Evolutionary conservation across 2,113 vertebrate genomes (phyloP).

Genomic region (Zosterops japonicus): DNA sequence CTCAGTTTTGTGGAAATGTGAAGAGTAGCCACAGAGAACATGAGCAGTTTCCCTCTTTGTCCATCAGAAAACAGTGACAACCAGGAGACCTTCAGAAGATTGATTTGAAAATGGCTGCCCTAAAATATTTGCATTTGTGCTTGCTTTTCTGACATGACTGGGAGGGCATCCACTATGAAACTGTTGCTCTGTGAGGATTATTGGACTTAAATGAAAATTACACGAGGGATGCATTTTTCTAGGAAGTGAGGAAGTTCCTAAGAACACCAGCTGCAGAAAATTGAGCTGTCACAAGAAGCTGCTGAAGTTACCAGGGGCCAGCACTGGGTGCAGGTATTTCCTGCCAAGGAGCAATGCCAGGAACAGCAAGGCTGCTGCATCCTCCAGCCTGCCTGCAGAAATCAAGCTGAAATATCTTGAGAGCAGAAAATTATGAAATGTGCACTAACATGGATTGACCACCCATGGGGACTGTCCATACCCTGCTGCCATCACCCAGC

Average conservation of each 20-base stretch:
- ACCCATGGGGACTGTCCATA: rapidly evolving
- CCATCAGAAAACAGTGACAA: neutral
- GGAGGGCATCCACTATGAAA: neutral
- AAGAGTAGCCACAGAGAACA: neutral
- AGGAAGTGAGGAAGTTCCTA: neutral
- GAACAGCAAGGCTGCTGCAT: neutral
- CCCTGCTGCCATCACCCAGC: too few relatives aligned
- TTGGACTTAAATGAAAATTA: neutral
- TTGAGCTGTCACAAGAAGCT: neutral
- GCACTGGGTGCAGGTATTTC: neutral
- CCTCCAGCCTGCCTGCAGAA: rapidly evolving
- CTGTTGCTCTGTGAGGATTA: neutral
- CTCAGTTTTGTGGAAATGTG: neutral
- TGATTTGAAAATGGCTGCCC: neutral
- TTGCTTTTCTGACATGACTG: neutral
- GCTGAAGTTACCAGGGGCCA: neutral
- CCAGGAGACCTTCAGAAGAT: neutral
- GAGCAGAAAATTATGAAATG: neutral
- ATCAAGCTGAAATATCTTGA: neutral
- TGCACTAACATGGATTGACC: rapidly evolving
- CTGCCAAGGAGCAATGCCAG: neutral
- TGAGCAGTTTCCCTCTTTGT: neutral
- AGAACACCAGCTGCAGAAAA: neutral
- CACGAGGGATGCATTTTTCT: neutral
- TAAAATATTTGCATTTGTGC: neutral